A percentile compares a stretch with the other conserved stretches of the same genome.
phyloP scores from a whole-genome alignment of 2,797 vertebrate species.

The Micrastur ruficollis region DNA sequence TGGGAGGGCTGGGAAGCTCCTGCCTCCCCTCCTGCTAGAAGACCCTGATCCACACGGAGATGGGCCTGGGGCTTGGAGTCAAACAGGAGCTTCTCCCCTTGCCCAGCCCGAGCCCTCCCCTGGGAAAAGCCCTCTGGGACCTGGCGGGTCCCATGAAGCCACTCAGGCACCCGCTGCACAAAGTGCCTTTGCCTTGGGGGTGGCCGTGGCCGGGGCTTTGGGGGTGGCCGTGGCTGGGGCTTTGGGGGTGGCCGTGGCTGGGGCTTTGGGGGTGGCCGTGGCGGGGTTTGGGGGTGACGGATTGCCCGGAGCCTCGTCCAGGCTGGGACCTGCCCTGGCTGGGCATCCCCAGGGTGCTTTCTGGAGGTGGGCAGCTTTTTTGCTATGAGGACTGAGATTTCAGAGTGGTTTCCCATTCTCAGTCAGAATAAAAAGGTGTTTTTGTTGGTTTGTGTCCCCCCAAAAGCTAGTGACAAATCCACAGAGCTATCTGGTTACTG shows the following conservation, averaged over 20 bases:
- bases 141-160: neutral
- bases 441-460: neutral
- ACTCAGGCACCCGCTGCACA: no score
- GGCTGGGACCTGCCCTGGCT: neutral
- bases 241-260: no score
- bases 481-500: neutral
- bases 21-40: no score
- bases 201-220: no score
- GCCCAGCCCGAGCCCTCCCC: neutral
- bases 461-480: neutral
- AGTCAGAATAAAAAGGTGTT: neutral
- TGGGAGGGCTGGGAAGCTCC: neutral
- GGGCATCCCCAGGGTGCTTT: accelerated
- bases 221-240: no score
- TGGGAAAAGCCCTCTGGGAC: neutral
- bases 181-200: no score
- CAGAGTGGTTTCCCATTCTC: neutral
- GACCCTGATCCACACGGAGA: neutral
- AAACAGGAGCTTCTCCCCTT: neutral
- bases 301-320: neutral
- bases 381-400: neutral
- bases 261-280: no score
- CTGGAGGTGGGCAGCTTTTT: neutral
- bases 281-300: neutral
- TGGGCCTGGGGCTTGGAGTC: neutral